Evolutionary conservation across 2,797 vertebrate species (phyloP).

Genomic region (Myiothlypis chrysogaster): DNA sequence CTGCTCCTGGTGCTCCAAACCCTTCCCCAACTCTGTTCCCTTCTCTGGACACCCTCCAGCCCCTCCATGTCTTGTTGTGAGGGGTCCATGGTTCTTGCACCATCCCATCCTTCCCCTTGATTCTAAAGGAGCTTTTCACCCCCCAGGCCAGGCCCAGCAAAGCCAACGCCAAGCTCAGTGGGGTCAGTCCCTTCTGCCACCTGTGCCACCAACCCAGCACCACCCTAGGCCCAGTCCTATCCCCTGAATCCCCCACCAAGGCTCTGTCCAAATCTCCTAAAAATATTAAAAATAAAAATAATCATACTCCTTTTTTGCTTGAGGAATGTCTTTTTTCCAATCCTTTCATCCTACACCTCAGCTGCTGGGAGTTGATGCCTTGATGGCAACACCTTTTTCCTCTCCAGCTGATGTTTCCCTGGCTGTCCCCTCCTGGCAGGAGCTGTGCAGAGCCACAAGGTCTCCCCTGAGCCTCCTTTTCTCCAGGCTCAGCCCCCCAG

Average conservation of each 20-base stretch:
- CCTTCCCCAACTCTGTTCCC: not conserved
- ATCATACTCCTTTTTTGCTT: not conserved
- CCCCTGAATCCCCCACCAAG: not conserved
- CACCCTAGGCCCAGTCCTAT: not conserved
- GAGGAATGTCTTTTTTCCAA: not conserved
- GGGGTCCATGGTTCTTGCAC: not conserved
- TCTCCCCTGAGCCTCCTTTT: not conserved
- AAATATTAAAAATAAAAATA: not conserved
- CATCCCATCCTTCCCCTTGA: fast-evolving
- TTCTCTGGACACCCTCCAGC: not conserved
- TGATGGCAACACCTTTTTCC: not conserved
- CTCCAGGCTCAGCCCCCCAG: not conserved
- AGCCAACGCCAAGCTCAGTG: not conserved
- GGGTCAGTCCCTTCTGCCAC: not conserved
- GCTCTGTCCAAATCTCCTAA: not conserved
- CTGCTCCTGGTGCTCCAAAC: no score
- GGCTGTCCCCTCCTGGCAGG: not conserved
- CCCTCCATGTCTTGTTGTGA: not conserved
- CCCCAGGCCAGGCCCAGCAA: not conserved
- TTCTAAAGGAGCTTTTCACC: not conserved
- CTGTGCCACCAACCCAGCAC: not conserved
- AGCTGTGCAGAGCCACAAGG: not conserved
- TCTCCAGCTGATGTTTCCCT: not conserved
- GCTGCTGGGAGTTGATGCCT: not conserved
- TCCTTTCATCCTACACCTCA: not conserved